Evolutionary conservation across 2,113 vertebrate species (phyloP).

Genomic region (Ptilorrhoa leucosticta): DNA sequence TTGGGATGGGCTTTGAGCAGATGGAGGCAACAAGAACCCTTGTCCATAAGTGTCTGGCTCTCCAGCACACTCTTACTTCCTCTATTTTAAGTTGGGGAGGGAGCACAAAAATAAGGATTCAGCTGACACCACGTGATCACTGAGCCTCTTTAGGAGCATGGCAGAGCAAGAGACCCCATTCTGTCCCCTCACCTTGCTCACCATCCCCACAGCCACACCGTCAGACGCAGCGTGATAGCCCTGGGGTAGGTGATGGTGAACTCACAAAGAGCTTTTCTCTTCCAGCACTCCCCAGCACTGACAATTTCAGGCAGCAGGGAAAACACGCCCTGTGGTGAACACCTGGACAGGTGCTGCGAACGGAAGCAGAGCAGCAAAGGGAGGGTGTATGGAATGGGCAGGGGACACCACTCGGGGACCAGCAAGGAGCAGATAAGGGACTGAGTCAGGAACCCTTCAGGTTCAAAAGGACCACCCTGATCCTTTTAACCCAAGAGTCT

Average conservation of each 20-base stretch:
- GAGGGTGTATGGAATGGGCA: accelerated
- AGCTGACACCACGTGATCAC: neutral
- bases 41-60: neutral
- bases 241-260: neutral
- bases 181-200: neutral
- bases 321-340: accelerated
- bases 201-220: neutral
- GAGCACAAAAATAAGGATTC: neutral
- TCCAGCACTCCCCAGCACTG: neutral
- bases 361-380: neutral
- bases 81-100: neutral
- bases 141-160: accelerated
- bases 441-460: neutral
- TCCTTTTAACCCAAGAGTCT: neutral
- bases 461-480: neutral
- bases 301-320: neutral
- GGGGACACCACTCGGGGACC: accelerated
- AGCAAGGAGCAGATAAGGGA: neutral
- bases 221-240: accelerated
- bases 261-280: neutral
- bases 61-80: neutral
- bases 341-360: neutral
- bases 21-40: neutral
- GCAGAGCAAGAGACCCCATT: neutral
- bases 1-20: neutral